Evolutionary conservation across 1,140 invertebrate genomes (phyloP), one percentile per base, ranked within the genome.

Genomic region (Proctacanthus coquilletti): DNA sequence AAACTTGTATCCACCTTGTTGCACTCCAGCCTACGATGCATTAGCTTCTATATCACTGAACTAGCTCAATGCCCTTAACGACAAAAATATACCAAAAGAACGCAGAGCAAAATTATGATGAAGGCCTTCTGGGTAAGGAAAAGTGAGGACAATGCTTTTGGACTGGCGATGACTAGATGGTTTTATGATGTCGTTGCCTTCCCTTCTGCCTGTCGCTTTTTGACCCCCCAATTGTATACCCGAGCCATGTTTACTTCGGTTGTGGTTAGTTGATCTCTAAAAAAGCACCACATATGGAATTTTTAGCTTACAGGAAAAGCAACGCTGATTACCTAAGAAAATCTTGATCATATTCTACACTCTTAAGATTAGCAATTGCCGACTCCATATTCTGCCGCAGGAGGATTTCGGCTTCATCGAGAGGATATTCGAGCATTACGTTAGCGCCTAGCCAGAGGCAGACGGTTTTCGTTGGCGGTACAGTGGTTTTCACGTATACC

Each of bases 371-470:
- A 59, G 77, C 80, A 46, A 80, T 81, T 1, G 93, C 91, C 31
- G 80, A 77, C 40, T 75, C 74, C 53, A 92, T 79, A 62, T 98
- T 97, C 55, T 88, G 87, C 37, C 72, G 71, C 14, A 98, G 65
- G 21, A 97, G 64, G 41, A 73, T 68, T 61, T 88, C 76, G 20
- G 93, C 94, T 68, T 97, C 92, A 44, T 92, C 79, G 41, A 98
- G 62, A 9, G 77, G 76, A 67, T 98, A 98, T 62, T 98, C 94
- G 47, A 98, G 67, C 94, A 98, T 98, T 0, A 98, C 89, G 71
- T 95, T 97, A 17, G 94, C 94, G 18, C 94, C 94, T 38, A 98
- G 66, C 93, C 94, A 98, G n/a, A 98, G 67, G 53, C 84, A 93
- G 11, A 98, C 91, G 60, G 77, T 92, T 47, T 95, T 77, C 15